Base-by-base conservation (phyloP, 2,888 invertebrate species). In the Drosophila kokeensis region DNA sequence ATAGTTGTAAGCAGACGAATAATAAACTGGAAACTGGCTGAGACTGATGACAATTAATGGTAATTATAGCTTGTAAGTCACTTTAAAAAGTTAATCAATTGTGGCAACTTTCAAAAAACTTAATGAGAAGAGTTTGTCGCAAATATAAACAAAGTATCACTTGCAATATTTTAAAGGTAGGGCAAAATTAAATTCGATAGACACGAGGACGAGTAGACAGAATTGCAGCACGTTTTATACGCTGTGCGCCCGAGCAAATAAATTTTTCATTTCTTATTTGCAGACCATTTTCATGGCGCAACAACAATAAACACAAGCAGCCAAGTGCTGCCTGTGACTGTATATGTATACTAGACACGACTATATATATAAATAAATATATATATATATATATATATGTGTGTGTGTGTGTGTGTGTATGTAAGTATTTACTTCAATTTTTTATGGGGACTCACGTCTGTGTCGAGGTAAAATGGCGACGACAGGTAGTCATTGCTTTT, bases 401-500 rank as follows among this genome's bases (percentile, higher is more conserved):
- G n/a, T n/a, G n/a, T 40, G 30, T 55, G 18, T 24, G 52, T 4
- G 53, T 57, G 38, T 38, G 24, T 54, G 24, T 60, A 60, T 53
- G 49, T 53, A 21, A 24, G 48, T 55, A 84, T 69, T 69, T 67
- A 73, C 80, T 76, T 82, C 78, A 87, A 80, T 87, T 82, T 84
- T 84, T 87, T 87, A 84, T 82, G 76, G 67, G 34, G 53, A 42
- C 76, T n/a, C 76, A 72, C 70, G 84, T 81, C 73, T 72, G 76
- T 42, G 68, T 50, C 34, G 24, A 42, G 58, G 60, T 55, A 82
- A 82, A 83, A 82, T 83, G 83, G 86, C 82, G 88, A 82, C 86
- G 88, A 86, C 86, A 86, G 88, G 86, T 86, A 88, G 86, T 88
- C 86, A 86, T 88, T 88, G 88, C 65, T 79, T 86, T 86, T 86